Evolutionary conservation across 2,113 vertebrate species (phyloP), one percentile per base, ranked within the genome.

Genomic region (Dromas ardeola): DNA sequence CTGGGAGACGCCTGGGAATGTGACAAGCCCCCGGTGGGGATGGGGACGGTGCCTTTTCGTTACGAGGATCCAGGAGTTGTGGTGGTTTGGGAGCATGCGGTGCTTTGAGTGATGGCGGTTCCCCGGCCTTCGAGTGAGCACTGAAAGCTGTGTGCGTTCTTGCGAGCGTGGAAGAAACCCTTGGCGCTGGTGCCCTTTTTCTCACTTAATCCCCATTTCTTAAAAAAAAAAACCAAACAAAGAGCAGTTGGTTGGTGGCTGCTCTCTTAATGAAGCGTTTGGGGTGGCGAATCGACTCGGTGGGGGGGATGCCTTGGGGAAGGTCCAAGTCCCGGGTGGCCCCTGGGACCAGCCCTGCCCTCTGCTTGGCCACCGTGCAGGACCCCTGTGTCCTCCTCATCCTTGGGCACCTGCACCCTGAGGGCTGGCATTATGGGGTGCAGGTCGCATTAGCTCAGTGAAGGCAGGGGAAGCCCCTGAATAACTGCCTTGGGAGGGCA

Each of bases 51-150:
- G 40, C 50, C 67, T 81, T 53, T 91, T 66, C 74, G 86, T 87
- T 74, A 49, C 2, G 5, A 43, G 6, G 30, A 82, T 72, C 53
- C 50, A 45, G 65, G 71, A 66, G 63, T 1, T 81, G 26, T 25
- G 90, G 45, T 65, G 5, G 1, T 49, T 66, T 36, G 53, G 53
- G 55, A 90, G 27, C 0, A 0, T 38, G 77, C 0, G 3, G 38
- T 70, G 61, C 70, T 86, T 45, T 53, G 63, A 29, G 25, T 84
- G 73, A 3, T 4, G 38, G 38, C 45, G 1, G 1, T 43, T 82
- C 91, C 72, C 69, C 14, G 3, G 58, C 53, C 49, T 73, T 55
- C 0, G 0, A 30, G 53, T 9, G 20, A 6, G 45, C 11, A 2
- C 42, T 43, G 81, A 66, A 63, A 74, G 72, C 86, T 47, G 3